A percentile compares a stretch with the other conserved stretches of the same genome.
Evolutionary conservation across 2,113 vertebrate species (phyloP).

Genomic region (Neofelis nebulosa): DNA sequence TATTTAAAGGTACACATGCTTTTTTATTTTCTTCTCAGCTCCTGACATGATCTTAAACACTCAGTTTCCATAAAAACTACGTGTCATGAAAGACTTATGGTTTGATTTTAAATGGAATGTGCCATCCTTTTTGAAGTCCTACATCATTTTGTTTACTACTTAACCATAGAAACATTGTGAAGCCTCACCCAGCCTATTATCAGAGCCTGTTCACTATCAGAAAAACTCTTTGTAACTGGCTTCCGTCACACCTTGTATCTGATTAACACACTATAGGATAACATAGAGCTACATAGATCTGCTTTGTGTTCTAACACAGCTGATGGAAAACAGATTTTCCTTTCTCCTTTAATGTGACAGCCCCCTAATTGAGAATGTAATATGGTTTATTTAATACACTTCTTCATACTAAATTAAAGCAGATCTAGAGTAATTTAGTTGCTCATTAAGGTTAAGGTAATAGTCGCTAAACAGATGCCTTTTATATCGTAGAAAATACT

Average conservation of each 20-base stretch:
- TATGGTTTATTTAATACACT: constrained; percentile 84
- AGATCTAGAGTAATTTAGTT: constrained; percentile 68
- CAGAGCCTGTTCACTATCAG: constrained; percentile 86
- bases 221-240: constrained; percentile 84
- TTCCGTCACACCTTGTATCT: constrained; percentile 86
- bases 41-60: constrained; percentile 75
- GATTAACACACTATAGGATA: constrained; percentile 86
- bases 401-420: constrained; percentile 77
- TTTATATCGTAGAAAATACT: constrained; percentile 20
- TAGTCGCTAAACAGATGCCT: constrained; percentile 50
- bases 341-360: constrained; percentile 86
- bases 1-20: constrained; percentile 75
- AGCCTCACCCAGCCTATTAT: constrained; percentile 82
- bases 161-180: constrained; percentile 80
- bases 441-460: constrained; percentile 68
- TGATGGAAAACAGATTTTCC: constrained; percentile 87
- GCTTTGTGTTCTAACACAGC: constrained; percentile 83
- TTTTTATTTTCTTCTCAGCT: constrained; percentile 72
- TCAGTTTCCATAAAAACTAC: constrained; percentile 80
- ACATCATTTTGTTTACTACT: constrained; percentile 82
- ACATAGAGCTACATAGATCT: constrained; percentile 84
- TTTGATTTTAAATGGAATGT: constrained; percentile 78
- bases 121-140: constrained; percentile 85
- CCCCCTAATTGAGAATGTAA: constrained; percentile 83
- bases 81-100: constrained; percentile 79